Evolutionary conservation across 2,113 vertebrate genomes (phyloP), one percentile per base, ranked within the genome.

Genomic region (Alethe diademata): DNA sequence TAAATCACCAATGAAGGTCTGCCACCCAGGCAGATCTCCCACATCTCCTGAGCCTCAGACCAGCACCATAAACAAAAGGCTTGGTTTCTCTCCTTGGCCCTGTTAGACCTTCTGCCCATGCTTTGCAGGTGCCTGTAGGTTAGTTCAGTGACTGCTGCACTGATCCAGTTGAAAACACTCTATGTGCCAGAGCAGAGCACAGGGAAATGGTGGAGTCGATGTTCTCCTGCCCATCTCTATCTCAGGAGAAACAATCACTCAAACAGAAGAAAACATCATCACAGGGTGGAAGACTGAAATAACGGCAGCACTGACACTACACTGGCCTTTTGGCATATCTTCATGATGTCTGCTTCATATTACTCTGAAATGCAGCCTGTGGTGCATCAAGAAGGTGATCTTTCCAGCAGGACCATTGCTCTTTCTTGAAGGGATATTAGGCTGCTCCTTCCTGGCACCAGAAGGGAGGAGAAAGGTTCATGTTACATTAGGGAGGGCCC

Each of bases 201-300:
- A 33, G 6, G 31, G 33, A 93, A 71, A 83, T 5, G 8, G 26
- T 66, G 33, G 9, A 18, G 19, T 33, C 0, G 0, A 9, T 6
- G 13, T 23, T 60, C 26, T 73, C 16, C 61, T 16, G 7, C n/a
- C 12, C 19, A 33, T 28, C 31, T 25, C 29, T 26, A 81, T 78
- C 24, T 26, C 19, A 56, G 50, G 10, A 66, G 31, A 56, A 80
- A 71, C 17, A 17, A 31, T 58, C 12, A 33, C 50, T 70, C 29
- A 35, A 29, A 47, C 4, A 71, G 72, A 81, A 67, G 66, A 53
- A 60, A 47, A 53, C 0, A 0, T 43, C 47, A 74, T 20, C 51
- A 38, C 24, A 5, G 3, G 20, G 11, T 36, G 8, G 14, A 31
- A 56, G 40, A 51, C 29, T 0, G 3, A 83, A 80, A n/a, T 78